Base-by-base conservation (phyloP, 2,797 vertebrate genomes). In the Aulostomus chinensis region DNA sequence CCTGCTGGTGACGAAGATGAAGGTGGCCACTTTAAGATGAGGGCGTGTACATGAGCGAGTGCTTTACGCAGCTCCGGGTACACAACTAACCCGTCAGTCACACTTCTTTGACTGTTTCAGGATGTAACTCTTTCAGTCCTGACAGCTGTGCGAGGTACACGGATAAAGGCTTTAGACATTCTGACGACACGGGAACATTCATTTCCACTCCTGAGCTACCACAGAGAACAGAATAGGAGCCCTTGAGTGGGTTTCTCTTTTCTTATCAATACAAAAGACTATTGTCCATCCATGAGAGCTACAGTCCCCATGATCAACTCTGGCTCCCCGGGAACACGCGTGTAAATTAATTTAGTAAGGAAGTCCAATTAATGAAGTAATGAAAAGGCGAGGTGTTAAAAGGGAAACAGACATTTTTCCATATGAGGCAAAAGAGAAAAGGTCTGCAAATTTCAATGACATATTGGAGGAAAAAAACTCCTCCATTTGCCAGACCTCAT, bases 291-390 rank as follows among this genome's bases (percentile, higher is more conserved):
- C 43, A 40, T 5, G 21, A 63, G 46, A 35, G 33, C 8, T 17
- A 12, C 16, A 42, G n/a, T 12, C 10, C 20, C 7, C 30, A 51
- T 51, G 41, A 41, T 54, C 14, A 48, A 40, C 35, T 10, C 2
- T 2, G 30, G 13, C 40, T 64, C 22, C 9, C 61, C 41, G 14
- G 30, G 20, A 60, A 22, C 24, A 40, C 9, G 17, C 11, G 9
- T 30, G 28, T 21, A 20, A 64, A 61, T 49, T 3, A 47, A 67
- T 63, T 53, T 11, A 9, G 40, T 43, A 29, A 31, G 29, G 16
- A 62, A 56, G 57, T 56, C 39, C 42, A 33, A 63, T 9, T 54
- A 51, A 67, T 42, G 16, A 64, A 49, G 45, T 56, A 73, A 58
- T 41, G 11, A 59, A 43, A 31, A 33, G 22, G 34, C 18, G 1